phyloP scores from a whole-genome alignment of 2,888 invertebrate genomes.

The Suillia variegata region DNA sequence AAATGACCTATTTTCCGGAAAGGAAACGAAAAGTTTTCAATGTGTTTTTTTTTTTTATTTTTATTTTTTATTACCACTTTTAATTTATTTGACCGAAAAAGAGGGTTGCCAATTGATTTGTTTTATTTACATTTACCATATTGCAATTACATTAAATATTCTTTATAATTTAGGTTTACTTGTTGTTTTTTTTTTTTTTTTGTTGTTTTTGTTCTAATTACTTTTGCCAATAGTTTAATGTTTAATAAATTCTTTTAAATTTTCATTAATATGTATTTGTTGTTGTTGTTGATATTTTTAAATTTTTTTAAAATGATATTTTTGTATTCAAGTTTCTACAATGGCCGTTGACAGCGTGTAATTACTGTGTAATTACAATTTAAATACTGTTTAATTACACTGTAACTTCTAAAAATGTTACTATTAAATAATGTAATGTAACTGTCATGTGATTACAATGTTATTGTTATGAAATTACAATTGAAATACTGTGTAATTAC shows the following conservation, averaged over 20 bases:
- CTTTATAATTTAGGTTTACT: conserved; percentile 2
- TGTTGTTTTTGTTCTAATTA: conserved; percentile 19
- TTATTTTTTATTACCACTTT: conserved; percentile 1
- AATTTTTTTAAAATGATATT: conserved; percentile 16
- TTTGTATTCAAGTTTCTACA: conserved; percentile 29
- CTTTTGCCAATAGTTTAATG: conserved; percentile 16
- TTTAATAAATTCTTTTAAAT: conserved; percentile 6
- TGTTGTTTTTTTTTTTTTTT: background rate
- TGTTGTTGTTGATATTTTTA: conserved; percentile 6
- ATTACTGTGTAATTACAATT: no score
- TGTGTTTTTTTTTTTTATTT: no score
- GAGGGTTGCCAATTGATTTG: conserved; percentile 1
- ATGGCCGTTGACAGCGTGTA: no score
- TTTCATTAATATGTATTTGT: no score
- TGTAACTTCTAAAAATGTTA: no score
- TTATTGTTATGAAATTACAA: no score
- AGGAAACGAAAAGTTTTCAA: no score
- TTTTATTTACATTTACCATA: conserved; percentile 6
- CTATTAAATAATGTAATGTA: no score
- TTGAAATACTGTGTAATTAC: no score
- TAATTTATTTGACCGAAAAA: conserved; percentile 2
- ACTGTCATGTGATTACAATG: no score
- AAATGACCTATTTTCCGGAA: no score
- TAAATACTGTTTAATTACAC: no score
- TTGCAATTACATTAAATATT: conserved; percentile 3